Percentiles rank a stretch among this genome's conserved stretches.
phyloP scores from a whole-genome alignment of 2,113 vertebrate genomes.

The Rostratula benghalensis region DNA sequence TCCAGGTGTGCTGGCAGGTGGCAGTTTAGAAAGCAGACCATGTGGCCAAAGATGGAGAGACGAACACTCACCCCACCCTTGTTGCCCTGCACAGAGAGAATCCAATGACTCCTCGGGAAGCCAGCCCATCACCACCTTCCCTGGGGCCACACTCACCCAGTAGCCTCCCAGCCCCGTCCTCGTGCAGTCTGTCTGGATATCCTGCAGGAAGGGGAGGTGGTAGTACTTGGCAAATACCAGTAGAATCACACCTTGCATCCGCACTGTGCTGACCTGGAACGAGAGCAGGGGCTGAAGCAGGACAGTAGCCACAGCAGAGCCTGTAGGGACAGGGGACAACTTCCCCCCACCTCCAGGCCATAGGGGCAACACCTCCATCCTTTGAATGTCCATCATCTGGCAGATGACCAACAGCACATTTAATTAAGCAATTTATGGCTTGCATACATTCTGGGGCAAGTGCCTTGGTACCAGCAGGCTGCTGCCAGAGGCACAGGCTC shows the following conservation, averaged over 20 bases:
- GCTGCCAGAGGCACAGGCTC: neutral
- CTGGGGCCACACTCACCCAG: slow-evolving; percentile 75
- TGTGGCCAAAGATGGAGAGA: slow-evolving; percentile 90
- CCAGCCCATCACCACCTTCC: slow-evolving; percentile 50
- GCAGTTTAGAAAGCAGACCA: slow-evolving; percentile 97
- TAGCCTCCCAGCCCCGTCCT: slow-evolving; percentile 87
- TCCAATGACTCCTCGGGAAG: neutral
- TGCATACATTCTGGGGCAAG: accelerated
- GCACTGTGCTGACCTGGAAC: slow-evolving; percentile 88
- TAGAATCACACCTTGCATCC: slow-evolving; percentile 95
- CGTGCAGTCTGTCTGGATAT: slow-evolving; percentile 90
- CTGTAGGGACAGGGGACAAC: accelerated
- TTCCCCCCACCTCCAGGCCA: neutral
- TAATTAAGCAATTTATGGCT: neutral
- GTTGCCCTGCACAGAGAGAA: slow-evolving; percentile 83
- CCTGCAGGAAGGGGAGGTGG: slow-evolving; percentile 87
- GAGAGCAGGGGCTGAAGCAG: neutral
- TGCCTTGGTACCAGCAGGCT: neutral
- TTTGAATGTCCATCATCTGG: neutral
- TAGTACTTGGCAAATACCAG: slow-evolving; percentile 92
- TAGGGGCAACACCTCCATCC: neutral
- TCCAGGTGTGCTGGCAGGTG: slow-evolving; percentile 97
- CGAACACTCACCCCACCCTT: slow-evolving; percentile 93
- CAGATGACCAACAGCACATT: neutral
- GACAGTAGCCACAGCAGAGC: neutral